These are phyloP conservation scores for Acyrthosiphon pisum DNA, from an alignment of 1,140 invertebrate genomes.

Conservation along the genomic window DNA sequence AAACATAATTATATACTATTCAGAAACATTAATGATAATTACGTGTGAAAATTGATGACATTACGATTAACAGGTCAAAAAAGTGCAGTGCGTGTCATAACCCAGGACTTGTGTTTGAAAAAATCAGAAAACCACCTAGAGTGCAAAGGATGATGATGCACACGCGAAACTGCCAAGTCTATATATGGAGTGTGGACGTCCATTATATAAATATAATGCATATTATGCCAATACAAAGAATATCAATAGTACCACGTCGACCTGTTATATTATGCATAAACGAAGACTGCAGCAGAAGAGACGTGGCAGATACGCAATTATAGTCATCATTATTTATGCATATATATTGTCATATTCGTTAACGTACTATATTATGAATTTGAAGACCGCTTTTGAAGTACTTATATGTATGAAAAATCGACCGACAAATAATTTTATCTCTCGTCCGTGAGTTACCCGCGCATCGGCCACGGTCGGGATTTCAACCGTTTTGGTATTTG, in stretches of 20 bases:
- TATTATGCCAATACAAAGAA: not conserved
- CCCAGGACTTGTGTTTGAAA: not conserved
- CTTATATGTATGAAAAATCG: not conserved
- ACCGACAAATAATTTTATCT: not conserved
- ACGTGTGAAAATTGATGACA: not conserved
- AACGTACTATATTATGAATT: not conserved
- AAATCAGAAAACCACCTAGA: too few species aligned
- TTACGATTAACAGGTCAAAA: not conserved
- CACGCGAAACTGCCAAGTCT: too few species aligned
- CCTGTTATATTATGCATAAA: too few species aligned
- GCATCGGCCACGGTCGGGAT: not conserved
- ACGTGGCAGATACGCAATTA: too few species aligned
- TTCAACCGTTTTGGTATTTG: not conserved
- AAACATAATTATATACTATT: not conserved
- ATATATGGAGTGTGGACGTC: not conserved
- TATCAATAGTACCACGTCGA: not conserved
- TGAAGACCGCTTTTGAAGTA: not conserved
- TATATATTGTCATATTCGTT: not conserved
- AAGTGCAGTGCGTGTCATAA: not conserved
- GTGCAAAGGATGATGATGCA: too few species aligned
- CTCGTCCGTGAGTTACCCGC: not conserved
- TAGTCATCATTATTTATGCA: not conserved
- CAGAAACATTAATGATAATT: not conserved
- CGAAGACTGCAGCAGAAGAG: too few species aligned
- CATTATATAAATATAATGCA: too few species aligned